Evolutionary conservation across 2,888 invertebrate species (phyloP).

Genomic region (Dynastes maya): DNA sequence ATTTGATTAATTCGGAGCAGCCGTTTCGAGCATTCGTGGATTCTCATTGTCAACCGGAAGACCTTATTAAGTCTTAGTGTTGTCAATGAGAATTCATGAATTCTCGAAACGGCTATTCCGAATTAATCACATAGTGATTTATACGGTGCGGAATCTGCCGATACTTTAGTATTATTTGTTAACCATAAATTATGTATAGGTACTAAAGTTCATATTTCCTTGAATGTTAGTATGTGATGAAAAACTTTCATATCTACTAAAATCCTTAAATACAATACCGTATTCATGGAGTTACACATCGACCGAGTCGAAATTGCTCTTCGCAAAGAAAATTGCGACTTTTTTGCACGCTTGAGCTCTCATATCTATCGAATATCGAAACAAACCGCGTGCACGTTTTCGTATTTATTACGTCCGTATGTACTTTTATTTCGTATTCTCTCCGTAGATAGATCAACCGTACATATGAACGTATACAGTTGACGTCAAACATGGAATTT

Average conservation of each 20-base stretch:
- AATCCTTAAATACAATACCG: not conserved
- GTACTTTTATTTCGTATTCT: conserved; percentile 33
- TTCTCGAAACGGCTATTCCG: too few relatives aligned
- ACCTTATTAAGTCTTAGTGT: too few relatives aligned
- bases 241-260: not conserved
- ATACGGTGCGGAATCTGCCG: too few relatives aligned
- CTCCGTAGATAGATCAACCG: conserved; percentile 26
- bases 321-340: conserved; percentile 1
- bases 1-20: too few relatives aligned
- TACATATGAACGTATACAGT: not conserved
- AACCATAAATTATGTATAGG: too few relatives aligned
- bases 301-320: not conserved
- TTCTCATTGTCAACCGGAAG: too few relatives aligned
- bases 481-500: conserved; percentile 43
- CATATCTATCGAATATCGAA: conserved; percentile 14
- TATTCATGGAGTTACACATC: conserved; percentile 1
- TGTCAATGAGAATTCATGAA: too few relatives aligned
- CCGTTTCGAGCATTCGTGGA: too few relatives aligned
- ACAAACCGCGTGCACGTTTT: conserved; percentile 25
- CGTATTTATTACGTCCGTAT: conserved; percentile 21
- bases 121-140: too few relatives aligned
- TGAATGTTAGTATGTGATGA: not conserved
- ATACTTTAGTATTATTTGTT: too few relatives aligned
- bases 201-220: too few relatives aligned
- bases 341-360: not conserved